Evolutionary conservation across 2,113 vertebrate species (phyloP).

Genomic region (Elgaria multicarinata): DNA sequence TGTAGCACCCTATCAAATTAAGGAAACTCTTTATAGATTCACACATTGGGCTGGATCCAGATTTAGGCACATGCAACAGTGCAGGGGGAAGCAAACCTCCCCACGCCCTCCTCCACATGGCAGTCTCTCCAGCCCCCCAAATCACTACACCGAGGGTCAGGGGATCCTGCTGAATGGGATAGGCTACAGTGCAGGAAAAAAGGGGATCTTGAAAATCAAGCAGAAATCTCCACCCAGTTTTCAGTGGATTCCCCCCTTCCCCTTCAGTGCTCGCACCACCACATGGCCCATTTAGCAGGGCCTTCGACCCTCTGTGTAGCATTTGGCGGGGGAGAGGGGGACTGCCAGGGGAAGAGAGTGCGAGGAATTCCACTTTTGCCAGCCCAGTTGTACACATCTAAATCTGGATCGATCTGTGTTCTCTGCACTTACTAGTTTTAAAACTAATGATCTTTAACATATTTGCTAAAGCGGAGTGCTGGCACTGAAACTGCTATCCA

Average conservation of each 20-base stretch:
- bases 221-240: no score
- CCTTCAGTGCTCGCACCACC: no score
- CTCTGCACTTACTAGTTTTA: background rate
- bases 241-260: no score
- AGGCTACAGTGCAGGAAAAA: no score
- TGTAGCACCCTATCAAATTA: background rate
- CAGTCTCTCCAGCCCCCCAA: background rate
- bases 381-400: no score
- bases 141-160: background rate
- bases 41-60: background rate
- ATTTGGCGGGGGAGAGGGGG: no score
- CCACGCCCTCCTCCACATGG: background rate
- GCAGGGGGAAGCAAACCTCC: background rate
- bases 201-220: no score
- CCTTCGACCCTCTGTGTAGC: no score
- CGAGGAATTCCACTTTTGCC: no score
- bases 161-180: no score
- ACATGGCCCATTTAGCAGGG: no score
- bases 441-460: background rate
- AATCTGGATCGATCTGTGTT: background rate
- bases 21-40: background rate
- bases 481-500: background rate
- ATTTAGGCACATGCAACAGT: background rate
- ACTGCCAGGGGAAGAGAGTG: no score
- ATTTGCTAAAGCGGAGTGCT: background rate